phyloP scores from a whole-genome alignment of 2,888 invertebrate genomes.

The Cybosia mesomella region DNA sequence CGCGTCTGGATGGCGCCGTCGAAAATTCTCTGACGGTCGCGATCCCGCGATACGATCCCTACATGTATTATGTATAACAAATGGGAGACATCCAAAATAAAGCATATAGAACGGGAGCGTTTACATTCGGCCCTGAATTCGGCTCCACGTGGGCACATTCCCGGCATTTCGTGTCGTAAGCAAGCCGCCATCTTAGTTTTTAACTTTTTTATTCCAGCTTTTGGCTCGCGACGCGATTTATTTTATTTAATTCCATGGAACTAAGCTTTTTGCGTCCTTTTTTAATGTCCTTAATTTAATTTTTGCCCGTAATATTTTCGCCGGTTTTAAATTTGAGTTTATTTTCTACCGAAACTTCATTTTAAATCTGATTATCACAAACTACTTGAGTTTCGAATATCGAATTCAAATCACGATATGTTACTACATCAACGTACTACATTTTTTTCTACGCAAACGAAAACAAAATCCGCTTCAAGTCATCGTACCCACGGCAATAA shows the following conservation, averaged over 20 bases:
- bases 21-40: constrained; percentile 79
- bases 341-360: not conserved
- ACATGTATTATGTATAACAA: constrained; percentile 87
- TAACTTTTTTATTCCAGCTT: constrained; percentile 36
- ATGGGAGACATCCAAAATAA: constrained; percentile 86
- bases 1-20: constrained; percentile 79
- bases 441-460: constrained; percentile 27
- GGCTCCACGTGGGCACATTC: constrained; percentile 79
- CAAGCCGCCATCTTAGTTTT: constrained; percentile 53
- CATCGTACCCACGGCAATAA: constrained; percentile 43
- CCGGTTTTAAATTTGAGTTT: not conserved
- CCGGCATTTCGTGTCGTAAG: constrained; percentile 73
- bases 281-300: constrained; percentile 32
- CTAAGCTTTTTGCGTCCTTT: constrained; percentile 28
- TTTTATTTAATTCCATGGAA: constrained; percentile 43
- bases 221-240: constrained; percentile 42
- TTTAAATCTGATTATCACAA: not conserved
- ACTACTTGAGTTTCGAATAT: not conserved
- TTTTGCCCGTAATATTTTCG: constrained; percentile 10
- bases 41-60: constrained; percentile 82
- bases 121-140: constrained; percentile 75
- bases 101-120: constrained; percentile 69
- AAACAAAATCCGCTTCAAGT: constrained; percentile 36
- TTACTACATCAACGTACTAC: constrained; percentile 20
- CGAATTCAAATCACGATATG: constrained; percentile 17